Base-by-base conservation (phyloP, 2,113 vertebrate species). In the Nothocercus nigrocapillus region DNA sequence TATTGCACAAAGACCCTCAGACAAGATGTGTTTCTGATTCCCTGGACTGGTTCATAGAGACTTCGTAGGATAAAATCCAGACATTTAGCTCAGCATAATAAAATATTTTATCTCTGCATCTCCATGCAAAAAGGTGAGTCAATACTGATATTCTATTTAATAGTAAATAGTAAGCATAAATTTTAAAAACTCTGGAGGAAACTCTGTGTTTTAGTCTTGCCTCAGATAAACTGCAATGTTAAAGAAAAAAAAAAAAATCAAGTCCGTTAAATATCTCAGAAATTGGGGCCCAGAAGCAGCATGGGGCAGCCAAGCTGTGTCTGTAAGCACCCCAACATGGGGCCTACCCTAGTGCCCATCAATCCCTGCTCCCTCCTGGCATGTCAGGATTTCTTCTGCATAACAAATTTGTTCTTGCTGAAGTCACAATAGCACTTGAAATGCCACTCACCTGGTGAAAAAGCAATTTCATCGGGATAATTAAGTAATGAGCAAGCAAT, bases 1-100 rank as follows among this genome's bases (percentile, higher is more conserved):
- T 38, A 5, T 2, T 61, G 22, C 62, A 22, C 47, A 82, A 90
- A 58, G 47, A 56, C 6, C 42, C 49, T 75, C 47, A 63, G 59
- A 15, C 2, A 38, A 82, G 83, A 38, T 30, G 4, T 14, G 28
- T 4, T 64, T 85, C 80, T 73, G 44, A 27, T 67, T 83, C 90
- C 22, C 32, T 13, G 14, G 49, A 7, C 6, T 49, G 40, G 13
- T 14, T 53, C 0, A 0, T 1, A 64, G 30, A 30, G 27, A 30
- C 38, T 27, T 66, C 28, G 32, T 56, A 56, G 28, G 28, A 49
- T 93, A 82, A 85, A 47, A 49, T n/a, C 28, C 58, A 80, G 32
- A 28, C 36, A 47, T 9, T 68, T 80, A 61, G 6, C 34, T 85
- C 4, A 15, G 44, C 15, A 6, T 7, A 30, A 44, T 61, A 28